Evolutionary conservation across 2,888 invertebrate genomes (phyloP), one percentile per base, ranked within the genome.

Genomic region (Atrina japonica): DNA sequence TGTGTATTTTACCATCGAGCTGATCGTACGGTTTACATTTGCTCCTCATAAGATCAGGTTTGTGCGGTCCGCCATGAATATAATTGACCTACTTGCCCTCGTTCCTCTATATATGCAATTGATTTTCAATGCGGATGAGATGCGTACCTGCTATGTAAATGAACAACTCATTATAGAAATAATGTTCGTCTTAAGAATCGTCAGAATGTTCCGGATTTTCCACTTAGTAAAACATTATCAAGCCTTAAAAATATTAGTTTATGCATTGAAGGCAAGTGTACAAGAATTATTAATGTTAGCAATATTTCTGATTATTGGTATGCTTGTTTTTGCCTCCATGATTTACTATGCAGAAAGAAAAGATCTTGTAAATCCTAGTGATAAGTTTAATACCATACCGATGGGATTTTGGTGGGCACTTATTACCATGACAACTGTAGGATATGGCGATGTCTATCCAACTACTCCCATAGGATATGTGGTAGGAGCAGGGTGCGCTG

Each of bases 171-270:
- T 88, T 70, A 82, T 89, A 45, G 88, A 90, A 76, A 86, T 87
- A 40, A 89, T 91, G 79, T 91, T 91, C 78, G 90, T 91, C 72
- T 83, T 92, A 76, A 88, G 91, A 49, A 91, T 92, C 64, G 89
- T 91, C 66, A 85, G 91, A 35, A 91, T 91, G 80, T 89, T 91
- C 71, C 86, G 91, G 21, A 89, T 91, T 47, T 91, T 91, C 86
- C 91, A 91, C 74, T 78, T 91, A 60, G 91, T 91, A 16, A 91
- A 91, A 76, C 91, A 91, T 78, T 91, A 91, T 75, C 90, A 90
- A 70, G 91, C 91, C 11, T 82, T 91, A 16, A 90, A 91, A 76
- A 91, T 91, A 70, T 82, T 91, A 45, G 90, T 91, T 40, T 91
- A 91, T 75, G 90, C 91, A 16, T 88, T 91, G 63, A 88, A 88